Evolutionary conservation across 2,113 vertebrate genomes (phyloP).

Genomic region (Tragelaphus imberbis): DNA sequence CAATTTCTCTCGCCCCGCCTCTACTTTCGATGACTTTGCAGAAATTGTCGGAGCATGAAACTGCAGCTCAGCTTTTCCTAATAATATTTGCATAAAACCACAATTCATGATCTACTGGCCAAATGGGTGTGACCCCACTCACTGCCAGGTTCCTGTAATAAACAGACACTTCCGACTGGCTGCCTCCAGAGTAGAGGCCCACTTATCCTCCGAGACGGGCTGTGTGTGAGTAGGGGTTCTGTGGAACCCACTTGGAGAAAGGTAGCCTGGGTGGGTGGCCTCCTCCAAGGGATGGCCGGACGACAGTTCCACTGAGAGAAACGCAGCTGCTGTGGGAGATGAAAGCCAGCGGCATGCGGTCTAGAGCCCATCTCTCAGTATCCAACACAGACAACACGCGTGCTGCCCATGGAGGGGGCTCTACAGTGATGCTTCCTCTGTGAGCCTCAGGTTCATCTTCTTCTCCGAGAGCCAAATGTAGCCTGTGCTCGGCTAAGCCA

Average conservation of each 20-base stretch:
- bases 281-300: neutral
- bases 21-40: neutral
- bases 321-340: neutral
- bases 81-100: neutral
- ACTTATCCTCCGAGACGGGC: neutral
- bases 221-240: neutral
- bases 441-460: neutral
- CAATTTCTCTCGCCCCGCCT: neutral
- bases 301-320: neutral
- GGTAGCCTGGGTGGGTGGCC: neutral
- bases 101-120: neutral
- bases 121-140: neutral
- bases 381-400: neutral
- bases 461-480: neutral
- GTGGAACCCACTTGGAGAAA: neutral
- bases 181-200: neutral
- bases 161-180: neutral
- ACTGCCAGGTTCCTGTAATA: neutral
- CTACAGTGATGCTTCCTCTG: too few relatives aligned
- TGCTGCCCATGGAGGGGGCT: fast-evolving
- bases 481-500: neutral
- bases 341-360: fast-evolving
- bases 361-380: neutral
- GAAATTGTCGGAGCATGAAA: neutral
- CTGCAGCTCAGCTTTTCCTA: neutral